Evolutionary conservation across 2,113 vertebrate species (phyloP), one percentile per base, ranked within the genome.

Genomic region (Phylloscopus trochilus): DNA sequence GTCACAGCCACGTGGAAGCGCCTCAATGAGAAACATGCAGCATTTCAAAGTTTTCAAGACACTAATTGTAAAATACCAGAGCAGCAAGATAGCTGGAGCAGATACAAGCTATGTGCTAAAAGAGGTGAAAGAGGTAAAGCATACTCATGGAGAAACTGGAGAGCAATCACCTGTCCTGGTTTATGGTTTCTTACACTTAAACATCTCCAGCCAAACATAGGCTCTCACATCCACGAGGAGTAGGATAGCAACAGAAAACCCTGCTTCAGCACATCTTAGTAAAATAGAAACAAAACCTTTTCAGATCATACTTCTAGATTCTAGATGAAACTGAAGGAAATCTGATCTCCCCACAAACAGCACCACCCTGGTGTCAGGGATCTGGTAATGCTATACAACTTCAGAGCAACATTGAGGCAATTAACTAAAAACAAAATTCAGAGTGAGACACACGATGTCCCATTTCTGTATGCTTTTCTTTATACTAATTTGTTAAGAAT

Each of bases 31-130:
- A 93, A 90, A 89, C 20, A 55, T 0, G 44, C 0, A 30, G 52
- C 60, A 90, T 90, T 64, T 84, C 35, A 92, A 93, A 90, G 56
- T 53, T 90, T 94, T 94, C 94, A 75, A 88, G 85, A 67, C 26
- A 47, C 19, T 55, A 88, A 83, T 92, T 95, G 88, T 74, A 88
- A 80, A 88, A 93, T 80, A 91, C 78, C 78, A 91, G 35, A 93
- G 88, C 92, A 90, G 52, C 22, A 2, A 96, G 82, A 53, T 75
- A 93, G 56, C 75, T 93, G 85, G 68, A 94, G 68, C 76, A 81
- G 68, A 87, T 59, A 83, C 55, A 80, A 91, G 78, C 43, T 89
- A 81, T 10, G 3, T 62, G 92, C 68, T 75, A 33, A 19, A 85
- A 83, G 79, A 93, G 64, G 83, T 75, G 72, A 90, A 83, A 86